These are phyloP conservation scores for Bombus difficillimus DNA, from an alignment of 1,140 invertebrate genomes.

Conservation along the genomic window DNA sequence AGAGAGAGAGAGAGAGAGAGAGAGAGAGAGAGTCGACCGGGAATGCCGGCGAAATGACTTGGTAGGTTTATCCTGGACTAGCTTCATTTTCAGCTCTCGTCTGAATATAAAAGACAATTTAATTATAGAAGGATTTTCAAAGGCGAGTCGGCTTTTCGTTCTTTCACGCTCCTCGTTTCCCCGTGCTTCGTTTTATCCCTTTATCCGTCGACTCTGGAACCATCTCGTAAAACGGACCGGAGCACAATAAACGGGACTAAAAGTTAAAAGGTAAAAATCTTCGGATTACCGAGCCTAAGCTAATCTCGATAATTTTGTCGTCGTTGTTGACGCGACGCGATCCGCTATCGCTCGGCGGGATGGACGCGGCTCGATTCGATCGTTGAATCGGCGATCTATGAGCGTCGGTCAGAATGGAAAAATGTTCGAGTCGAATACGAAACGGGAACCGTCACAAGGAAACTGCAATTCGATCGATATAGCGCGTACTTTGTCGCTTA, in stretches of 20 bases:
- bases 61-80: slow-evolving; percentile 65
- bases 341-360: not conserved
- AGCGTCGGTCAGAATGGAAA: not conserved
- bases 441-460: not conserved
- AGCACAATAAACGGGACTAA: slow-evolving; percentile 10
- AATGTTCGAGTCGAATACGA: not conserved
- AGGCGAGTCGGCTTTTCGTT: slow-evolving; percentile 35
- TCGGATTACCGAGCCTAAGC: not conserved
- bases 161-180: slow-evolving; percentile 25
- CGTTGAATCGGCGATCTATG: no score
- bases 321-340: not conserved
- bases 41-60: slow-evolving; percentile 47
- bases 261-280: not conserved
- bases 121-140: slow-evolving; percentile 76
- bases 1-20: not conserved
- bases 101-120: slow-evolving; percentile 78
- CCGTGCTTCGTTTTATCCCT: slow-evolving; percentile 12
- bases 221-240: slow-evolving; percentile 35
- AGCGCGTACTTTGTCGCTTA: not conserved
- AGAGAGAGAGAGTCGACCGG: not conserved
- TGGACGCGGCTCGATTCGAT: no score
- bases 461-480: not conserved
- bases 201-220: slow-evolving; percentile 32
- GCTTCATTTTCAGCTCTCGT: slow-evolving; percentile 70
- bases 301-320: not conserved